These are phyloP conservation scores for Dugesia japonica DNA, from an alignment of 2,888 invertebrate species.

Conservation along the genomic window DNA sequence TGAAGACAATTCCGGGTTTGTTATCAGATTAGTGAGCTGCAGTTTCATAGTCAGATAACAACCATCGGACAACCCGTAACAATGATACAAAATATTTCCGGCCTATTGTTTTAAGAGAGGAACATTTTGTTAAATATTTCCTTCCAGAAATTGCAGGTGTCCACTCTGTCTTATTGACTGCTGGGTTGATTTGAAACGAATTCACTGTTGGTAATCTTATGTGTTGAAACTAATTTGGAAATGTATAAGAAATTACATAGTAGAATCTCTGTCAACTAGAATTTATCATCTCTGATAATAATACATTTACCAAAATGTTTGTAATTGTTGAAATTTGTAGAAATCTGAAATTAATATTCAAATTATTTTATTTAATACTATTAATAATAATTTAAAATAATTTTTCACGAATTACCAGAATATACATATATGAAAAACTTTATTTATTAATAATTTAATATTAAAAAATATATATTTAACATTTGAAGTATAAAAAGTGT, in stretches of 20 bases:
- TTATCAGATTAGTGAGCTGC: slow-evolving; percentile 20
- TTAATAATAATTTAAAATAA: too few relatives aligned
- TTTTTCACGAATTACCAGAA: too few relatives aligned
- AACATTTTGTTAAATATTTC: slow-evolving; percentile 1
- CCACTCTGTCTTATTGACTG: slow-evolving; percentile 13
- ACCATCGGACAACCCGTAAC: slow-evolving; percentile 15
- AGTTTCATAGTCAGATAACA: slow-evolving; percentile 13
- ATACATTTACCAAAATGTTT: too few relatives aligned
- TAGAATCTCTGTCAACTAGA: too few relatives aligned
- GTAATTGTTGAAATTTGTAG: too few relatives aligned
- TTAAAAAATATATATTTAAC: too few relatives aligned
- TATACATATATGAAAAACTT: too few relatives aligned
- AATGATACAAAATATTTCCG: slow-evolving; percentile 20
- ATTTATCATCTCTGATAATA: too few relatives aligned
- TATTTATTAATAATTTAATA: too few relatives aligned
- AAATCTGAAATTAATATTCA: too few relatives aligned
- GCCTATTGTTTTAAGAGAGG: neutral
- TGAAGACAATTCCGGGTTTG: slow-evolving; percentile 12
- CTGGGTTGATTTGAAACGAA: neutral
- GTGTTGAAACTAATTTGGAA: slow-evolving; percentile 12
- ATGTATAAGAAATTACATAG: neutral
- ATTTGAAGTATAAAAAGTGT: too few relatives aligned
- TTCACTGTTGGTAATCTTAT: neutral
- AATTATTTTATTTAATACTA: too few relatives aligned
- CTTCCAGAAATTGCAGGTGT: slow-evolving; percentile 14